phyloP scores from a whole-genome alignment of 1,140 invertebrate species.

The Pogonus chalceus region DNA sequence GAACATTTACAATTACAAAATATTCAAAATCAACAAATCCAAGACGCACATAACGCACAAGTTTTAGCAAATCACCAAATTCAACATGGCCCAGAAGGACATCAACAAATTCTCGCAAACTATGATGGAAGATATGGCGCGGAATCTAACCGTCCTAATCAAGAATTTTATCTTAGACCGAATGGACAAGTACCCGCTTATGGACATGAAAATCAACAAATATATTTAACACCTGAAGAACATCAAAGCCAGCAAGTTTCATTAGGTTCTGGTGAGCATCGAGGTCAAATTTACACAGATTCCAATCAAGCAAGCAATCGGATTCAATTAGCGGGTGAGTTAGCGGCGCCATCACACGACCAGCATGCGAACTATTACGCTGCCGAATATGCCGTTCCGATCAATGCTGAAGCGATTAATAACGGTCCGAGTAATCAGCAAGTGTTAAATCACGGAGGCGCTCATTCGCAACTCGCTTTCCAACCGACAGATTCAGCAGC shows the following conservation, averaged over 20 bases:
- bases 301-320: too few species aligned
- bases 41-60: not conserved
- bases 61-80: not conserved
- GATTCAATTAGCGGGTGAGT: too few species aligned
- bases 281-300: too few species aligned
- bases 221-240: too few species aligned
- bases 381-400: not conserved
- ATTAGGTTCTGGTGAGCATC: too few species aligned
- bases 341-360: not conserved
- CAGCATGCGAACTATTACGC: not conserved
- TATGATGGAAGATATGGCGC: too few species aligned
- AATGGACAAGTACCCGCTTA: too few species aligned
- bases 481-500: not conserved
- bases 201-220: too few species aligned
- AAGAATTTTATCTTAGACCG: too few species aligned
- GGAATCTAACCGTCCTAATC: too few species aligned
- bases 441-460: not conserved
- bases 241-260: too few species aligned
- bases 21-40: not conserved
- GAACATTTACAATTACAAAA: not conserved
- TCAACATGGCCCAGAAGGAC: not conserved
- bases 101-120: not conserved
- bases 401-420: not conserved
- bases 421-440: not conserved
- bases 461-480: not conserved